Base-by-base conservation (phyloP, 2,888 invertebrate species). In the Alloscopus bannaensis region DNA sequence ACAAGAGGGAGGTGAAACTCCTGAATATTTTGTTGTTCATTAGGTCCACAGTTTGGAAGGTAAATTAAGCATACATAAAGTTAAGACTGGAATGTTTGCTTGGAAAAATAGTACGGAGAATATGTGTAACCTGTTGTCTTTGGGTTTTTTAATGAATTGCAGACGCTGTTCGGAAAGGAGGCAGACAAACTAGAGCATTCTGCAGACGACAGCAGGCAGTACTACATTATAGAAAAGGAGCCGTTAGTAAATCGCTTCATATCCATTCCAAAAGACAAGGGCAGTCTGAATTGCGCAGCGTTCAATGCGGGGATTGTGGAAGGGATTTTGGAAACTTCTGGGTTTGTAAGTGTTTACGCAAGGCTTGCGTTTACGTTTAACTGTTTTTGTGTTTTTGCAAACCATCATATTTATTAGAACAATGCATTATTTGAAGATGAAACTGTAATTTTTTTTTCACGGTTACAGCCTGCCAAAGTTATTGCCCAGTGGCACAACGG, bases 401-500 rank as follows among this genome's bases (percentile, higher is more conserved):
- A n/a, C n/a, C n/a, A n/a, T n/a, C n/a, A n/a, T n/a, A n/a, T n/a
- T n/a, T n/a, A n/a, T n/a, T n/a, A n/a, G n/a, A n/a, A n/a, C n/a
- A n/a, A n/a, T n/a, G n/a, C n/a, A n/a, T n/a, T n/a, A n/a, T n/a
- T n/a, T n/a, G n/a, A n/a, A n/a, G n/a, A n/a, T n/a, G n/a, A n/a
- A n/a, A n/a, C n/a, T n/a, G n/a, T n/a, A n/a, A 60, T 78, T 80
- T 68, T 60, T 66, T 18, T 76, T 83, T 8, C 86, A 87, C 84
- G 83, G 64, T 93, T 93, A 81, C 90, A 99, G 98, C 94, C 98
- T 2, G 97, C 97, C 50, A 98, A 98, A 90, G 99, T 99, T 6
- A 95, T 98, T 0, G 98, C 98, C 0, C 98, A 99, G 88, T 99
- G 98, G 98, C 99, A 99, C 88, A 98, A 99, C 88, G 99, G 98